phyloP scores from a whole-genome alignment of 1,140 invertebrate genomes.

The Sarcophaga peregrina region DNA sequence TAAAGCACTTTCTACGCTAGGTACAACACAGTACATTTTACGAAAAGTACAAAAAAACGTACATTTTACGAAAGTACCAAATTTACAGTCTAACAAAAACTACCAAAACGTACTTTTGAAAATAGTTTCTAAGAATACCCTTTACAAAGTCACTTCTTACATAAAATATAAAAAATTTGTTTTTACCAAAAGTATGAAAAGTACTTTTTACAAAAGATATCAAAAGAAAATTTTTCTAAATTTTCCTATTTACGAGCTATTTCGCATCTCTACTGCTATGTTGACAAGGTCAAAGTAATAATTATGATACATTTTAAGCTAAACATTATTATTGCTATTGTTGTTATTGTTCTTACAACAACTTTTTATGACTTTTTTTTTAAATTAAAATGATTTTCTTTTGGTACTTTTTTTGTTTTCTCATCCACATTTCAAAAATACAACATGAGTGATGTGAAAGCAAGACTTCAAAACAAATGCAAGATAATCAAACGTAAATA shows the following conservation, averaged over 20 bases:
- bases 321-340: background rate
- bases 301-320: slow-evolving; percentile 17
- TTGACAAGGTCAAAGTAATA: slow-evolving; percentile 26
- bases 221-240: background rate
- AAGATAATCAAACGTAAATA: slow-evolving; percentile 12
- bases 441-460: background rate
- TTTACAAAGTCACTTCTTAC: no score
- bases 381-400: slow-evolving; percentile 2
- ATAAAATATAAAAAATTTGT: no score
- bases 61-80: no score
- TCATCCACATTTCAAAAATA: background rate
- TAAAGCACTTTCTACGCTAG: no score
- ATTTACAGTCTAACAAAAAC: no score
- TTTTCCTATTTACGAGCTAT: background rate
- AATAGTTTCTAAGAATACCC: no score
- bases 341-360: background rate
- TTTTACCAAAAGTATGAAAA: no score
- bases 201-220: no score
- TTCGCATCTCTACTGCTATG: background rate
- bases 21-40: no score
- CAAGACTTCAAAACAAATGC: slow-evolving; percentile 1
- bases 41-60: no score
- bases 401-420: background rate
- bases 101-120: no score
- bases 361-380: background rate